phyloP scores from a whole-genome alignment of 2,113 vertebrate genomes.

The Balaeniceps rex region DNA sequence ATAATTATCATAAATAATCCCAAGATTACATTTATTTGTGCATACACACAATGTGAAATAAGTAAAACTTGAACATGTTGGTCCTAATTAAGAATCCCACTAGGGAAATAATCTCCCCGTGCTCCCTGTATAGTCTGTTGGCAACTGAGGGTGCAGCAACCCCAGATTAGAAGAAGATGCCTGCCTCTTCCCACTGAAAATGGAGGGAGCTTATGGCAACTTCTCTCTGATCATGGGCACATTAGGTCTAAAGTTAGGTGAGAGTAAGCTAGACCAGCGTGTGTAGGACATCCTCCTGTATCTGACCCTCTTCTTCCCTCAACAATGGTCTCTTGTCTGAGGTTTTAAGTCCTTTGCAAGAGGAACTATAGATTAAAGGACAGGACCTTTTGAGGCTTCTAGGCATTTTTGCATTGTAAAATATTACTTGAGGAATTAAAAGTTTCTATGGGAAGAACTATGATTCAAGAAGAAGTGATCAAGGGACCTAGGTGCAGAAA shows the following conservation, averaged over 20 bases:
- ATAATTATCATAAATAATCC: neutral
- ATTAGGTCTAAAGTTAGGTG: neutral
- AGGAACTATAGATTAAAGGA: neutral
- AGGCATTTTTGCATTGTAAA: neutral
- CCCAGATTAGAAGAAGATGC: neutral
- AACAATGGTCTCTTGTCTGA: neutral
- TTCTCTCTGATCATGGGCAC: neutral
- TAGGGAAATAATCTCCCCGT: neutral
- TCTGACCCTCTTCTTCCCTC: neutral
- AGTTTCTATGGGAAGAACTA: neutral
- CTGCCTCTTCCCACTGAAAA: neutral
- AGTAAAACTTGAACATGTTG: neutral
- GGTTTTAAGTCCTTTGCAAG: neutral
- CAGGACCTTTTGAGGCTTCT: neutral
- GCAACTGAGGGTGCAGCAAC: neutral
- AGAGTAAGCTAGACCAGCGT: rapidly evolving
- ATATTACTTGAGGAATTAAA: neutral
- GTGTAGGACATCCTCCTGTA: neutral
- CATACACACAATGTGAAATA: neutral
- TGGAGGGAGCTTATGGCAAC: neutral
- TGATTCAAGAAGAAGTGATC: neutral
- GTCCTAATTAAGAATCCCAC: neutral
- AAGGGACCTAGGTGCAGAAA: neutral
- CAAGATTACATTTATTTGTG: neutral
- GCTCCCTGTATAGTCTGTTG: neutral